These are phyloP conservation scores for Panthera tigris DNA, from an alignment of 2,113 vertebrate species.

Conservation along the genomic window DNA sequence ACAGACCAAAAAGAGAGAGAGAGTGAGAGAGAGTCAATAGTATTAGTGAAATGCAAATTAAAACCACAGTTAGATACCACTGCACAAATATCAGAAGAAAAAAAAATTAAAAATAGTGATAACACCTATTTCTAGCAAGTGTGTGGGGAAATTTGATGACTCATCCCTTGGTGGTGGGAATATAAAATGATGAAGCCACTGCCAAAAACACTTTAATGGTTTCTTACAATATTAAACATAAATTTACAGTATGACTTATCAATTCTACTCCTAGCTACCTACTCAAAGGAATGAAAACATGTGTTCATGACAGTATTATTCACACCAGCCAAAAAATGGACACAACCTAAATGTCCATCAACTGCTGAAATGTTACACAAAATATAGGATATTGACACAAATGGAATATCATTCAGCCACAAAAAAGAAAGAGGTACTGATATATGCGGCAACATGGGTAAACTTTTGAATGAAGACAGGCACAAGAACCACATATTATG, in stretches of 20 bases:
- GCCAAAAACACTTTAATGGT: neutral
- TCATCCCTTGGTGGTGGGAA: neutral
- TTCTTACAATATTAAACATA: neutral
- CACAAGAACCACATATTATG: neutral
- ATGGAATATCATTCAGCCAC: neutral
- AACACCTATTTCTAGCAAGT: neutral
- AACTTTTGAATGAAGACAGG: neutral
- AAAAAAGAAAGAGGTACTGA: neutral
- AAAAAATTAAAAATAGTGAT: neutral
- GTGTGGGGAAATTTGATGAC: neutral
- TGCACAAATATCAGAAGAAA: neutral
- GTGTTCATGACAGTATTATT: neutral
- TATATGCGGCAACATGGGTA: neutral
- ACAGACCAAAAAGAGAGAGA: neutral
- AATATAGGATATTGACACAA: neutral
- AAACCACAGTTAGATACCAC: neutral
- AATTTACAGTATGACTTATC: neutral
- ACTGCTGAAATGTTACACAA: neutral
- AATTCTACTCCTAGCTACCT: neutral
- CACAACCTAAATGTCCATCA: neutral
- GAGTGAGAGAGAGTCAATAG: neutral
- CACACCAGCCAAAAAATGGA: neutral
- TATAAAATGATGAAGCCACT: neutral
- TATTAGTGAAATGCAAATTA: neutral
- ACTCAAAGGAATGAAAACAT: neutral